Base-by-base conservation (phyloP, 2,888 invertebrate species). In the Pandemis cinnamomeana region DNA sequence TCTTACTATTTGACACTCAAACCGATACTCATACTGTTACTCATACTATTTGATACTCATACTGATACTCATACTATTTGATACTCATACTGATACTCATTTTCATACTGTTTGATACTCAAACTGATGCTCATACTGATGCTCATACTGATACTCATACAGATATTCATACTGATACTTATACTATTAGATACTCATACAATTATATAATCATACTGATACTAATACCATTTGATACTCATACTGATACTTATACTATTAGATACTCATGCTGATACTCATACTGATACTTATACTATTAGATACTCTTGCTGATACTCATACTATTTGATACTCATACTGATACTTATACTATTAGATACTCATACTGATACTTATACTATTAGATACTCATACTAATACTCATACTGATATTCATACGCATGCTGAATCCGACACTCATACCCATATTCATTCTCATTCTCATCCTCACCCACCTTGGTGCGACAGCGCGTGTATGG, bases 401-500 rank as follows among this genome's bases (percentile, higher is more conserved):
- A 53, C 15, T 51, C 53, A 15, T 53, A 7, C 53, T 7, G 15
- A 53, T 53, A 7, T n/a, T n/a, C 51, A 51, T 2, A 27, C 27
- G 1, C 27, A 27, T 27, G 27, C 27, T 27, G 27, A 27, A 27
- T 2, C 27, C 2, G 8, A 11, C 11, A 27, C 27, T 27, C 27
- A 27, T 27, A 4, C 11, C 11, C 11, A 11, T 27, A 27, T 2
- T 27, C 1, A 27, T 27, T 2, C 27, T 27, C 27, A 27, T 27
- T 2, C 27, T 27, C 5, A 7, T 15, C 13, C 53, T 5, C 13
- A 15, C 53, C 15, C 48, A 73, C 72, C 92, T 75, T 86, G 82
- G 46, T 92, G 92, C 0, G 88, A 87, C 0, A 91, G 69, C 7
- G 87, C 86, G 70, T 93, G 93, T 73, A 88, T 91, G 11, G 88